phyloP scores from a whole-genome alignment of 2,113 vertebrate genomes.

The Zootoca vivipara region DNA sequence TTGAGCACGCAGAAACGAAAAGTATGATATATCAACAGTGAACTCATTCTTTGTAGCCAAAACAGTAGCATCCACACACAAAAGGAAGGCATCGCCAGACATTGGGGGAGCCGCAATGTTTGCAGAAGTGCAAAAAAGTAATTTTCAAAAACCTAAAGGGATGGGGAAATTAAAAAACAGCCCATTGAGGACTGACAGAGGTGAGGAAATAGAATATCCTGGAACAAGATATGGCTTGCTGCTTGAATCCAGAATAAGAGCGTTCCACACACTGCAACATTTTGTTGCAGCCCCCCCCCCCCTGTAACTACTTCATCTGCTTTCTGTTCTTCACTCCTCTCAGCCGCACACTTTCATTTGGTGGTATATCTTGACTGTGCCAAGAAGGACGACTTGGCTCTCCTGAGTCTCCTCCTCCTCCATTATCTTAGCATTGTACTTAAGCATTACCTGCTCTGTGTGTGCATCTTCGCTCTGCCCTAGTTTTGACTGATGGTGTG shows the following conservation, averaged over 20 bases:
- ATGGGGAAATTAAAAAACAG: not conserved
- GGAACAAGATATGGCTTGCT: not conserved
- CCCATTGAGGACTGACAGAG: not conserved
- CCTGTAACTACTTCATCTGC: not conserved
- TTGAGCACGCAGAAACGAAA: not conserved
- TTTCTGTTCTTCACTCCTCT: not conserved
- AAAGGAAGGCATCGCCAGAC: not conserved
- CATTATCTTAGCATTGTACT: not conserved
- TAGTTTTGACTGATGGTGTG: not conserved
- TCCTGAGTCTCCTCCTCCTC: not conserved
- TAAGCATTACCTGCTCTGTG: fast-evolving
- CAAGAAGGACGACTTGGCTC: not conserved
- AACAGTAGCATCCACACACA: not conserved
- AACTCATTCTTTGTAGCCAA: not conserved
- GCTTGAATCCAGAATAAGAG: not conserved
- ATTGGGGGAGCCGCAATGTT: not conserved
- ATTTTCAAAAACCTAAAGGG: not conserved
- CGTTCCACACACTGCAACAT: not conserved
- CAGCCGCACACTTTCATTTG: not conserved
- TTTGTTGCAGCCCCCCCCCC: not conserved
- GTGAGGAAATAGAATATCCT: not conserved
- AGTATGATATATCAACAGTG: not conserved
- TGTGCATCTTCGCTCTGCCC: not conserved
- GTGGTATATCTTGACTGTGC: not conserved
- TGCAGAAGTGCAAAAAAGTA: not conserved